Evolutionary conservation across 2,797 vertebrate genomes (phyloP).

Genomic region (Phylloscopus collybita): DNA sequence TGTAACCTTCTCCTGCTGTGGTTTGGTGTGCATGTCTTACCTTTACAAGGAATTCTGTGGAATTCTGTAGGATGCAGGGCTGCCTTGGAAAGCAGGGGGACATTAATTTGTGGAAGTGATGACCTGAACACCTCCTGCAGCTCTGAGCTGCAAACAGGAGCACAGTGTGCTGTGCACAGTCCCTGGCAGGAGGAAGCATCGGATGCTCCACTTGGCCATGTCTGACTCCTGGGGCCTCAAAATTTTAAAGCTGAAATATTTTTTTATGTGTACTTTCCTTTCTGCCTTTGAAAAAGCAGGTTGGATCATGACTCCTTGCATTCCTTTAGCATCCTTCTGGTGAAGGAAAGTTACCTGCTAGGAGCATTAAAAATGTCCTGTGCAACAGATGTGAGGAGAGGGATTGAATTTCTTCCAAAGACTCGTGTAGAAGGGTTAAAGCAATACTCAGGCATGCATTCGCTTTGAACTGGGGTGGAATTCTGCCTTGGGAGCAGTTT

Average conservation of each 20-base stretch:
- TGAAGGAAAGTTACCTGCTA: not conserved
- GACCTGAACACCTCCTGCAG: not conserved
- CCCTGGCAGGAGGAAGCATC: not conserved
- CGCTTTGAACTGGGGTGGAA: not conserved
- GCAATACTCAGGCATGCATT: not conserved
- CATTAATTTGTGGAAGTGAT: fast-evolving
- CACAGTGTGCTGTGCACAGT: not conserved
- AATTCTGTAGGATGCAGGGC: not conserved
- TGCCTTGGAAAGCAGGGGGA: not conserved
- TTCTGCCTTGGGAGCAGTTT: slow-evolving; percentile 17
- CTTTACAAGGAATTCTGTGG: not conserved
- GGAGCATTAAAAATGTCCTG: not conserved
- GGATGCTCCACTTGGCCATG: not conserved
- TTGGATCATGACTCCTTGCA: not conserved
- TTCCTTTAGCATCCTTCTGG: not conserved
- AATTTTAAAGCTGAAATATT: not conserved
- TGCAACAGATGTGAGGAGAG: not conserved
- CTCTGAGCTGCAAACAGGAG: not conserved
- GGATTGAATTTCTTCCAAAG: not conserved
- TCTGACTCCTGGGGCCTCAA: not conserved
- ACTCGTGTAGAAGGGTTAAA: not conserved
- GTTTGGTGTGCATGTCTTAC: not conserved
- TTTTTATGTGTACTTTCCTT: not conserved
- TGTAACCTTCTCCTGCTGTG: not conserved
- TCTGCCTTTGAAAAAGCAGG: not conserved